Evolutionary conservation across 2,797 vertebrate species (phyloP), one percentile per base, ranked within the genome.

Genomic region (Anas bahamensis): DNA sequence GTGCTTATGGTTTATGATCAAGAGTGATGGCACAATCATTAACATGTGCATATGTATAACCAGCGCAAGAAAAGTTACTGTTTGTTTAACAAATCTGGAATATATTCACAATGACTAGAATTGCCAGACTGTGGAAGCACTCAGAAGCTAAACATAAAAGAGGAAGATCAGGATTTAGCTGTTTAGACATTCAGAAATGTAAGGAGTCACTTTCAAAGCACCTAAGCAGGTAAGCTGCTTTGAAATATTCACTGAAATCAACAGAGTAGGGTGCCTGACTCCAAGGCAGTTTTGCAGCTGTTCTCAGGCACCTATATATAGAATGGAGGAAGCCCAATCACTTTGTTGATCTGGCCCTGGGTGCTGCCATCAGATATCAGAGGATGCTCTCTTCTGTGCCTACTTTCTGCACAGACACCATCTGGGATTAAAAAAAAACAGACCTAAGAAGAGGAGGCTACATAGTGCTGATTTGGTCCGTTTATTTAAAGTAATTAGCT

Each of bases 121-220:
- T 35, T 94, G 37, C 70, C 76, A 92, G 89, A 86, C 63, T 1
- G 0, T 55, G 77, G 76, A 68, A 91, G 26, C 56, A 71, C 31
- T 84, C 41, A 76, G 70, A 93, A 93, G 68, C 42, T 53, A 69
- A 75, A 90, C 37, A 92, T 87, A 64, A 79, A 84, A 69, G 79
- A 69, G 14, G 52, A 74, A 73, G 72, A 86, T 89, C 66, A 87
- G 50, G 72, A 92, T 87, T 92, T 94, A 86, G 76, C 48, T 88
- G 19, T 50, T 94, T 70, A 93, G 82, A 89, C 82, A 78, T 83
- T 93, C 85, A 93, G 70, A 90, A 83, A 41, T 7, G 2, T 87
- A 55, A 92, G 89, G 81, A 73, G 66, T 60, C 64, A 92, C 82
- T 83, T 92, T 83, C 76, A 96, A 93, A 95, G 76, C 56, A 41